Base-by-base conservation (phyloP, 2,113 vertebrate species). In the Ranitomeya variabilis region DNA sequence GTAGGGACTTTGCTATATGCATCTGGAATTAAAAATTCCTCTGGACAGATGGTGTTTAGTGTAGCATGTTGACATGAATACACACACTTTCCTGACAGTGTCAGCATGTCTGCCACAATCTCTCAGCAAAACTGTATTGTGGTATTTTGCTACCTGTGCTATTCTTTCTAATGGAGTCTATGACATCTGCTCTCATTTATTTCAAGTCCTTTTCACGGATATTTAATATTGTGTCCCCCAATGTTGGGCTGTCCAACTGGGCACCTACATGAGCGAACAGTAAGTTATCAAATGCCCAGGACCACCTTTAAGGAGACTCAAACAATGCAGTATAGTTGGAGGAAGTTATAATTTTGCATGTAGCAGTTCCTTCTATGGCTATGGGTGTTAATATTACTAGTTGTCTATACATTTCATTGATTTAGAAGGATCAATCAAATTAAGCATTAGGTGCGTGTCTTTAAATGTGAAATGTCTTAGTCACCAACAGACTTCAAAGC, bases 91-190 rank as follows among this genome's bases (percentile, higher is more conserved):
- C 71, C 71, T 74, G 26, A 45, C 71, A 51, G 31, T 74, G 71
- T 74, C 71, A 74, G 37, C 71, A 74, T 74, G 71, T 74, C 71
- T 74, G 71, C 71, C 71, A 74, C 71, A 9, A 51, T 74, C 71
- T 74, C 71, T 45, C 4, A 16, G 26, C 26, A 73, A 11, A 37
- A 37, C n/a, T 37, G 69, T 66, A 66, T 66, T n/a, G 19, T 31
- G 26, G 37, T 74, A 18, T 51, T 74, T 74, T 74, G 31, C 71
- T 74, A 74, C 71, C 37, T 45, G 71, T 45, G 71, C 71, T 51
- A 19, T 74, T 45, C 31, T 51, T 37, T 7, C 37, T 45, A 19
- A 9, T 51, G 15, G 71, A 45, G 69, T 4, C 26, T 37, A 10
- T 73, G 26, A 73, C 26, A 73, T 21, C 21, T 9, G 21, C 21